Evolutionary conservation across 30 jellyfish, hydroid and myxozoan species (phyloP), one percentile per base, ranked within the genome.

Genomic region (Pelagia noctiluca): DNA sequence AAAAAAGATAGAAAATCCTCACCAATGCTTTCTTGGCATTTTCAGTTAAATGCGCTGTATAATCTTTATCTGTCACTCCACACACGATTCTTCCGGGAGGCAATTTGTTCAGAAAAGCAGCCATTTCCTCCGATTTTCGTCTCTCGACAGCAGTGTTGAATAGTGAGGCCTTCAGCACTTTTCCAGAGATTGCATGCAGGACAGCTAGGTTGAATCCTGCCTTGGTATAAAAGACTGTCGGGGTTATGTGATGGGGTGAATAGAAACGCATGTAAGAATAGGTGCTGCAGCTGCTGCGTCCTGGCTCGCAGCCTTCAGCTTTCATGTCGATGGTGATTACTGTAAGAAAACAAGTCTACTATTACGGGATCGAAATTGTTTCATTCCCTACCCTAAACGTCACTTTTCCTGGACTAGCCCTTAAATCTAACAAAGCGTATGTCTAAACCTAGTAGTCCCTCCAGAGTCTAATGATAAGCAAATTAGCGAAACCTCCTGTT

Each of bases 21-120:
- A 52, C 68, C 68, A 52, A 52, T 25, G 68, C 68, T 19, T 3
- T 52, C 26, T 52, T 52, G 16, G 68, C 68, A 10, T 52, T 19
- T 19, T 52, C 26, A 10, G 68, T 52, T 2, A 52, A 30, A 52
- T 3, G 26, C 26, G 16, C 28, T 52, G 16, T 25, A 52, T 52
- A 52, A 25, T 52, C 28, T 4, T 5, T 30, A 19, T 19, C 26
- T 5, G 68, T 3, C 21, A 19, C 26, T 19, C 68, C 68, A 52
- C 16, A 10, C 26, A 52, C 68, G 21, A 3, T 3, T 19, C 68
- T 52, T 30, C 30, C 12, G 30, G 68, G 68, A 2, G 28, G 68
- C 12, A 52, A 3, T 19, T 8, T 52, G 68, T 19, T 52, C 68
- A 52, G 26, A 8, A 8, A 52, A 3, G 16, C 26, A 5, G 26